Evolutionary conservation across 1,140 invertebrate species (phyloP).

Genomic region (Bursaphelenchus mucronatus): DNA sequence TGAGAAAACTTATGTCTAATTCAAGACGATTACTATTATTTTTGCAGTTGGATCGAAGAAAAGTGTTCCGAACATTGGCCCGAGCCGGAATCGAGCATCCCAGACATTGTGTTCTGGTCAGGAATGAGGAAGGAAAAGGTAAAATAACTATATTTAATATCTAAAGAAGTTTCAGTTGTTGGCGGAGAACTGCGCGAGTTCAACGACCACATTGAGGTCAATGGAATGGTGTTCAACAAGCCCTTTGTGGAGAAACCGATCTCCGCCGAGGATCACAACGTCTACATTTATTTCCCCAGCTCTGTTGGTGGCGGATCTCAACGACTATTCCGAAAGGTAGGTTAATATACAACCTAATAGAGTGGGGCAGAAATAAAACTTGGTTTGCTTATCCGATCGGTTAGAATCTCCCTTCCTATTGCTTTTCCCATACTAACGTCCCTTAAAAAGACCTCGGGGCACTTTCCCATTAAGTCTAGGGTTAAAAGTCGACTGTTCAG

Average conservation of each 20-base stretch:
- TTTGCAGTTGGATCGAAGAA: constrained; percentile 69
- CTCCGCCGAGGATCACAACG: constrained; percentile 98
- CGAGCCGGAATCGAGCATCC: constrained; percentile 93
- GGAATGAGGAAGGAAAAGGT: constrained; percentile 85
- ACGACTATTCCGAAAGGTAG: constrained; percentile 86
- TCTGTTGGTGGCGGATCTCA: constrained; percentile 94
- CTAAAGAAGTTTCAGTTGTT: constrained; percentile 62
- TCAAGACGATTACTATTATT: constrained; percentile 20
- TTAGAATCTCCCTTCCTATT: no score
- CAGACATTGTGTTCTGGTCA: constrained; percentile 88
- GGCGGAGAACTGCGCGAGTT: constrained; percentile 88
- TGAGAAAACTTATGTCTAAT: constrained; percentile 26
- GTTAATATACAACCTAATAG: constrained; percentile 3
- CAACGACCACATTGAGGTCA: constrained; percentile 97
- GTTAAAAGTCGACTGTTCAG: constrained; percentile 63
- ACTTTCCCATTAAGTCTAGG: no score
- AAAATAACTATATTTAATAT: constrained; percentile 61
- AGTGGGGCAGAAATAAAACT: no score
- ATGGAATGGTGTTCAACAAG: constrained; percentile 88
- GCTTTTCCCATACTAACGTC: no score
- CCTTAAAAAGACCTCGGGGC: no score
- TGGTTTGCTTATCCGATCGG: no score
- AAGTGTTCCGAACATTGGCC: constrained; percentile 88
- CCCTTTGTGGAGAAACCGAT: constrained; percentile 98
- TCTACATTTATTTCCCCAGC: constrained; percentile 98